Base-by-base conservation (phyloP, 2,113 vertebrate genomes). In the Terrapene triunguis region DNA sequence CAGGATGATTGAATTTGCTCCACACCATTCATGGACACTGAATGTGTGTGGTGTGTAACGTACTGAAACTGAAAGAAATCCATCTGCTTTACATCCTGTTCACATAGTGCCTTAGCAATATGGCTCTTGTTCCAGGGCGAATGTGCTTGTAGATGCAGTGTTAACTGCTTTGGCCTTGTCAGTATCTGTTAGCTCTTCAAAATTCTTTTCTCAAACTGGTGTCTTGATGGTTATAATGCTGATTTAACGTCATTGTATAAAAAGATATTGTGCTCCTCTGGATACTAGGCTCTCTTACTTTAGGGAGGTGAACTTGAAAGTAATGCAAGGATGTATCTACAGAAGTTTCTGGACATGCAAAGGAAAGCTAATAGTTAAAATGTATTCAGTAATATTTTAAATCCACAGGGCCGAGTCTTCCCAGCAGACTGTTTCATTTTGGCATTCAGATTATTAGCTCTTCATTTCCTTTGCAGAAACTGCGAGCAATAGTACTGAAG, bases 1-100 rank as follows among this genome's bases (percentile, higher is more conserved):
- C 80, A 87, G 81, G 14, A 76, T 89, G 86, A 80, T 84, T 84
- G 69, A 89, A 54, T 93, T 89, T 78, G 65, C 82, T 84, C 69
- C 82, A 84, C 54, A 42, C 62, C 62, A 81, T 62, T 88, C 78
- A 84, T 51, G 32, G 47, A 87, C 44, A 88, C 65, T 79, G 44
- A 78, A 74, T 72, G 50, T 62, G 38, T 74, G 72, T 42, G 38
- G n/a, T 74, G 38, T 74, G 72, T 38, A 42, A 13, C 22, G 21
- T 74, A 42, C 72, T 44, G 38, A 74, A 42, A 74, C 38, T 24
- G 38, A 24, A 76, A 76, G 42, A 76, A 76, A 76, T 44, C 42
- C 24, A 44, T 44, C 38, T 76, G 42, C 42, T 44, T 76, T 25
- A 76, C 38, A 76, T 44, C 24, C 72, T 76, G 21, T 76, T 76